Evolutionary conservation across 2,797 vertebrate species (phyloP).

Genomic region (Bradypodion ventrale): DNA sequence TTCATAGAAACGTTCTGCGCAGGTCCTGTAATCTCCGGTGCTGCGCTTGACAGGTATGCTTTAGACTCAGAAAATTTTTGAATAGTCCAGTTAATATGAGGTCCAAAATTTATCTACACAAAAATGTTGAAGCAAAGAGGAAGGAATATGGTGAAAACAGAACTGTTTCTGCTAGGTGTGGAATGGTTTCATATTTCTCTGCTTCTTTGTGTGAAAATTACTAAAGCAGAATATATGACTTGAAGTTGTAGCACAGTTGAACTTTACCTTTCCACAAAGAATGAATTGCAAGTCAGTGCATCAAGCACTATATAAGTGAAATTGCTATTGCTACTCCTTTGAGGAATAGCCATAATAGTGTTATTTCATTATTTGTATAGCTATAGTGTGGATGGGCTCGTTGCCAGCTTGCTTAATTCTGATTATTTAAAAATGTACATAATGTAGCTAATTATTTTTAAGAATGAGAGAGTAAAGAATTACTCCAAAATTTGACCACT

Average conservation of each 20-base stretch:
- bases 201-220: not conserved
- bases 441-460: not conserved
- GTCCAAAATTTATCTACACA: not conserved
- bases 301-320: too few relatives aligned
- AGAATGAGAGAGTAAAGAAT: not conserved
- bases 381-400: too few relatives aligned
- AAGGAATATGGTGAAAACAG: not conserved
- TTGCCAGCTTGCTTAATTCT: too few relatives aligned
- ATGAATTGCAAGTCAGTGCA: too few relatives aligned
- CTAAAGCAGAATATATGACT: not conserved
- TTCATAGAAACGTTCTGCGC: too few relatives aligned
- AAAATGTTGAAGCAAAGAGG: not conserved
- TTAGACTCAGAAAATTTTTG: not conserved
- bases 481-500: too few relatives aligned
- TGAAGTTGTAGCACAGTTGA: not conserved
- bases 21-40: too few relatives aligned
- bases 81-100: not conserved
- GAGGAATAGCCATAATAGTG: too few relatives aligned
- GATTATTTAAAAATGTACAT: too few relatives aligned
- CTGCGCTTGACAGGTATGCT: not conserved
- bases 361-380: too few relatives aligned
- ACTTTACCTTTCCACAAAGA: too few relatives aligned
- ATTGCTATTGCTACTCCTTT: too few relatives aligned
- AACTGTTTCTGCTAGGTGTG: not conserved
- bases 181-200: not conserved